Evolutionary conservation across 2,888 invertebrate species (phyloP), one percentile per base, ranked within the genome.

Genomic region (Osmoderma eremita): DNA sequence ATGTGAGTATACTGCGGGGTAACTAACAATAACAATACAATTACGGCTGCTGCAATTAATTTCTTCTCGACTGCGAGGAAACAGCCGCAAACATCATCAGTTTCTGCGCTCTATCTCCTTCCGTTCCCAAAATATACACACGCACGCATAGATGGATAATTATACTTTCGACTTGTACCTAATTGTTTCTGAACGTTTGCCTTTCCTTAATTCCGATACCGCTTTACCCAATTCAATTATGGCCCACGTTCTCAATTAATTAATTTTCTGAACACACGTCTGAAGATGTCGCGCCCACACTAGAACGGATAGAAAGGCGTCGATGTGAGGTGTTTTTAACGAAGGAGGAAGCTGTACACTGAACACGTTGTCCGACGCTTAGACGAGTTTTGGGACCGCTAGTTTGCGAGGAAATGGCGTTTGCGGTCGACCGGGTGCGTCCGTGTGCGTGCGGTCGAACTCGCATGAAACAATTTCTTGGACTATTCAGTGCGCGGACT

Each of bases 391-490:
- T 12, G 45, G 10, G 18, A 10, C 30, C 15, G 45, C 30, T 10
- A 45, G 58, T 58, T 58, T 58, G 15, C 24, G 30, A 41, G 56
- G 15, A 42, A 13, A 22, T 15, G 42, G 24, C 18, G n/a, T 54
- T 30, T 30, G 30, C 30, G n/a, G 12, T 6, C 30, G 42, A 15
- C 10, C 12, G 20, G 45, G 50, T 50, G 56, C 41, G 56, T 20
- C 45, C 49, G 68, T 50, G 53, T 41, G 56, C 15, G 41, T 63
- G 69, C 64, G 62, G 53, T 65, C 64, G 63, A 67, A 71, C 67
- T 71, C 45, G 67, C 65, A 69, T 68, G 65, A 70, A 69, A 68
- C 70, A 70, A 69, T 70, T 69, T 72, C 69, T 69, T 70, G 63
- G 62, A 66, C 62, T 61, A 64, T 65, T 63, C 66, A 66, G 48